Evolutionary conservation across 2,113 vertebrate species (phyloP).

Genomic region (Cricetomys ansorgei): DNA sequence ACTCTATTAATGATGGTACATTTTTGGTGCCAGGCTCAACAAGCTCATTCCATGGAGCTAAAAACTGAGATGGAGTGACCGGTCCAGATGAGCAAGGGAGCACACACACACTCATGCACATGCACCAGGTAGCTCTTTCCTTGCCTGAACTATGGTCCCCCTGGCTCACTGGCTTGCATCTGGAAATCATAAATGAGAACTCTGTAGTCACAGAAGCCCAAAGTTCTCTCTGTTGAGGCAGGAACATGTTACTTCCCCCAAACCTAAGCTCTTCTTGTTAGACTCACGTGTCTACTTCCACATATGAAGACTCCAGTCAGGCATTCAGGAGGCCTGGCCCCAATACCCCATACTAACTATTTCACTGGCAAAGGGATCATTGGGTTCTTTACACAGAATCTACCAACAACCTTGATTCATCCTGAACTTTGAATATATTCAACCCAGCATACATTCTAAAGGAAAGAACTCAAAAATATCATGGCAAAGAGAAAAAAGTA

Average conservation of each 20-base stretch:
- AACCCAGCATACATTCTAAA: background rate
- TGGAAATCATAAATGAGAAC: background rate
- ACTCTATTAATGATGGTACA: too few relatives aligned
- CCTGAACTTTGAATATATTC: background rate
- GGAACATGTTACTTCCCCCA: background rate
- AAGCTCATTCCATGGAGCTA: background rate
- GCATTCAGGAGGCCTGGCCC: background rate
- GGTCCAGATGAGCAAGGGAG: fast-evolving
- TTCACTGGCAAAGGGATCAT: background rate
- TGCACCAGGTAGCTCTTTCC: background rate
- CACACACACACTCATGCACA: too few relatives aligned
- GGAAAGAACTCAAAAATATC: background rate
- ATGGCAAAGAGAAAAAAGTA: background rate
- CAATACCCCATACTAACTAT: background rate
- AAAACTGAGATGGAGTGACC: background rate
- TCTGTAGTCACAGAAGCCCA: background rate
- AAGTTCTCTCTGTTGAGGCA: background rate
- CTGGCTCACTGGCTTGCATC: background rate
- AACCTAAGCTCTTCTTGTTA: background rate
- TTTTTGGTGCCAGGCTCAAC: background rate
- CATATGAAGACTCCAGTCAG: background rate
- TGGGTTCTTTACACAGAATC: background rate
- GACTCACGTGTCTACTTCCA: background rate
- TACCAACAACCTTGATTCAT: background rate
- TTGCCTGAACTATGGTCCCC: background rate